Evolutionary conservation across 92 coral and sea anemone genomes (phyloP).

Genomic region (Zoanthus sansibaricus): DNA sequence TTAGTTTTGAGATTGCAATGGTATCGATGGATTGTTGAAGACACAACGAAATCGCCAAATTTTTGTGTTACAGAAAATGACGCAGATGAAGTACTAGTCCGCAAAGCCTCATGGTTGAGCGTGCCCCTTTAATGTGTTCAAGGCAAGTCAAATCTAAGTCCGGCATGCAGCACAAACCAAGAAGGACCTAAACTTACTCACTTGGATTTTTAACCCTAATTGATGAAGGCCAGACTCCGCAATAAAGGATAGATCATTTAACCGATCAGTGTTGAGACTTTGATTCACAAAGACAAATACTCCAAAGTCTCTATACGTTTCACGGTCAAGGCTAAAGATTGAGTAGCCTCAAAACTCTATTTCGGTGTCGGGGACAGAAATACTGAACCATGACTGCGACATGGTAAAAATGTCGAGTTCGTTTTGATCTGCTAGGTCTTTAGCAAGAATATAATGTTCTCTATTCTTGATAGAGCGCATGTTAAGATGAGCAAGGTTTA

Average conservation of each 20-base stretch:
- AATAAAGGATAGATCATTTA: not conserved
- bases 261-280: no score
- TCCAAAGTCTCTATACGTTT: not conserved
- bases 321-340: not conserved
- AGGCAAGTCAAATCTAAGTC: no score
- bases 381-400: not conserved
- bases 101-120: no score
- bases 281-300: not conserved
- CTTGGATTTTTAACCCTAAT: no score
- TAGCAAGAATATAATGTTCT: not conserved
- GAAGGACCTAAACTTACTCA: no score
- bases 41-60: no score
- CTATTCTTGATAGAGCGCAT: not conserved
- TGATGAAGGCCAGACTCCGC: not conserved
- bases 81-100: no score
- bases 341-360: not conserved
- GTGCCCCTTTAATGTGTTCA: no score
- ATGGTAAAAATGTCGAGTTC: not conserved
- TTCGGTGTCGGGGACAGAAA: not conserved
- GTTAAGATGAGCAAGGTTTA: slow-evolving; percentile 20
- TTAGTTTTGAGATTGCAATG: no score
- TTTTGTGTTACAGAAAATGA: no score
- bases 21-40: no score
- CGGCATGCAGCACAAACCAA: no score
- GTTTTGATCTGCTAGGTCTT: not conserved